Evolutionary conservation across 2,888 invertebrate species (phyloP).

Genomic region (Trachelus tabidus): DNA sequence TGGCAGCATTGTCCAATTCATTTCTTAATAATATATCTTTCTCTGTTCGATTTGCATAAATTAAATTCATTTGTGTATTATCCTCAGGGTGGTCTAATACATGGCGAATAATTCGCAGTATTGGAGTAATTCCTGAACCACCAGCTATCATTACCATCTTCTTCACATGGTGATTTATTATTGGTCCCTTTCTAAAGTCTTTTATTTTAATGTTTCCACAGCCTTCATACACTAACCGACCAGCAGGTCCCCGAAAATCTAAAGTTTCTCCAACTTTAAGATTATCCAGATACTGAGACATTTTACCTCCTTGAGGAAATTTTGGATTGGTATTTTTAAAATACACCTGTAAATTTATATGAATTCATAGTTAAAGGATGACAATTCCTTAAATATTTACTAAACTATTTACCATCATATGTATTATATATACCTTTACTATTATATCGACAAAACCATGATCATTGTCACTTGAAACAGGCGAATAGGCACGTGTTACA

Average conservation of each 20-base stretch:
- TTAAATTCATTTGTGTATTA: constrained; percentile 78
- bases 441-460: constrained; percentile 90
- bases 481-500: constrained; percentile 93
- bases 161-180: constrained; percentile 73
- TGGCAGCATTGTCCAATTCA: constrained; percentile 23
- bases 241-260: constrained; percentile 92
- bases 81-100: constrained; percentile 73
- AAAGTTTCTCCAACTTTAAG: constrained; percentile 90
- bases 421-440: constrained; percentile 74
- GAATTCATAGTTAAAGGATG: background rate
- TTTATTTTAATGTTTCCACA: constrained; percentile 83
- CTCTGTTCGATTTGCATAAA: constrained; percentile 96
- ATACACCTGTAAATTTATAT: constrained; percentile 76
- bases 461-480: constrained; percentile 93
- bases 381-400: background rate
- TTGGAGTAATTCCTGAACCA: constrained; percentile 93
- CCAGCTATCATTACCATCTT: constrained; percentile 93
- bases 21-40: constrained; percentile 85
- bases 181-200: constrained; percentile 85
- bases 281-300: constrained; percentile 89
- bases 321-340: constrained; percentile 92
- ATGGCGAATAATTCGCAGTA: constrained; percentile 90
- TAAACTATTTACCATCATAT: constrained; percentile 4
- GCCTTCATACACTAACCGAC: constrained; percentile 83
- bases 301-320: constrained; percentile 95